Evolutionary conservation across 2,888 invertebrate genomes (phyloP), one percentile per base, ranked within the genome.

Genomic region (Dioctria linearis): DNA sequence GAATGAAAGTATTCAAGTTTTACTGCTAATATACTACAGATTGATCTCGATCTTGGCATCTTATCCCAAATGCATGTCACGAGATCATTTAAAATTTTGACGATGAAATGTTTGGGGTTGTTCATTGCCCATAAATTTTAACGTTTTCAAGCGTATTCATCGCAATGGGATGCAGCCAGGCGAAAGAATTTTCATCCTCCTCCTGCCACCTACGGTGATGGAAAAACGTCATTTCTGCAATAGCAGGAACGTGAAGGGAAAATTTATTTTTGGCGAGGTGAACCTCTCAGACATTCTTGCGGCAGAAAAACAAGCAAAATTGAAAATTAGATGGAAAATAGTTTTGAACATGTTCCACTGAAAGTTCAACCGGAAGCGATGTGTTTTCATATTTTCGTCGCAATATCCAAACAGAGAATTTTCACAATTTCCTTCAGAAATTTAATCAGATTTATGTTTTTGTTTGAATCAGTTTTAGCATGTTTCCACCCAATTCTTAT

Each of bases 331-430:
- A 71, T 51, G 71, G 54, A 71, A 71, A 71, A 71, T 71, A 71
- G 71, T 71, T 71, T 54, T 40, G 39, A 71, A 39, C 71, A 51
- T 39, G 49, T 54, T 13, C 57, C 57, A 5, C 49, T 39, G 69
- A 71, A 71, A 25, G 51, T 71, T 54, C 71, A 71, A 71, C 71
- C 71, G 71, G 71, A 71, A 71, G 40, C 39, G 54, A 39, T 11
- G 40, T 39, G 13, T 71, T 71, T 71, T 71, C 40, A 39, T 39
- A 39, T 51, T 71, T 46, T 39, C 40, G 5, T 54, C 25, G 25
- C 25, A 25, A 25, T 71, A 37, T 25, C 37, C 8, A 39, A 11
- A 25, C 39, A 37, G 49, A 25, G n/a, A 46, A 71, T 46, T 51
- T 71, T 11, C 54, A 39, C 9, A 39, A 54, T 54, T 51, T 11